These are phyloP conservation scores for Furnarius figulus DNA, from an alignment of 2,113 vertebrate species.

Conservation along the genomic window DNA sequence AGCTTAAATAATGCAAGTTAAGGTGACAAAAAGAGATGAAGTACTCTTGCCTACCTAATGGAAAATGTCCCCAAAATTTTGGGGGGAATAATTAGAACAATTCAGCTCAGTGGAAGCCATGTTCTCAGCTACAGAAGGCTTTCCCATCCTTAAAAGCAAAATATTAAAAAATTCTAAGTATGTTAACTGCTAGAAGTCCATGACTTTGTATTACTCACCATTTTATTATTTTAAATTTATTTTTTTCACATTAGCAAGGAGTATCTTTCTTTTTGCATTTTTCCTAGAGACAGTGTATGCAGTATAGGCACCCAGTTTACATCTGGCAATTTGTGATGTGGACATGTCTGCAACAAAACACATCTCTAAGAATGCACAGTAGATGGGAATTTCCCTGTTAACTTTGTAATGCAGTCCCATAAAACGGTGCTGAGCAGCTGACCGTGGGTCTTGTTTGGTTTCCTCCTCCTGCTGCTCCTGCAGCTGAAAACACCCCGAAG, in stretches of 20 bases:
- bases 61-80: neutral
- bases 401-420: too few species aligned
- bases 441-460: fast-evolving
- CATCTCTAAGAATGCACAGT: fast-evolving
- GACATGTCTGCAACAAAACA: neutral
- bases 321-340: neutral
- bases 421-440: neutral
- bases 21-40: neutral
- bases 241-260: neutral
- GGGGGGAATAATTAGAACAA: neutral
- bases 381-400: neutral
- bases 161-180: neutral
- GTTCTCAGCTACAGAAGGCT: neutral
- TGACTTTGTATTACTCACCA: neutral
- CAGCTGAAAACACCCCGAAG: neutral
- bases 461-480: neutral
- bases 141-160: neutral
- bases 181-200: neutral
- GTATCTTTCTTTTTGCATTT: neutral
- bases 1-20: neutral
- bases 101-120: neutral
- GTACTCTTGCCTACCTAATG: neutral
- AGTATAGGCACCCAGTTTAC: neutral
- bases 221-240: neutral
- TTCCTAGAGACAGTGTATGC: neutral